A percentile compares a stretch with the other conserved stretches of the same genome.
These are phyloP conservation scores for Epiperipatus broadwayi DNA, from an alignment of 2,888 invertebrate species.

Conservation along the genomic window DNA sequence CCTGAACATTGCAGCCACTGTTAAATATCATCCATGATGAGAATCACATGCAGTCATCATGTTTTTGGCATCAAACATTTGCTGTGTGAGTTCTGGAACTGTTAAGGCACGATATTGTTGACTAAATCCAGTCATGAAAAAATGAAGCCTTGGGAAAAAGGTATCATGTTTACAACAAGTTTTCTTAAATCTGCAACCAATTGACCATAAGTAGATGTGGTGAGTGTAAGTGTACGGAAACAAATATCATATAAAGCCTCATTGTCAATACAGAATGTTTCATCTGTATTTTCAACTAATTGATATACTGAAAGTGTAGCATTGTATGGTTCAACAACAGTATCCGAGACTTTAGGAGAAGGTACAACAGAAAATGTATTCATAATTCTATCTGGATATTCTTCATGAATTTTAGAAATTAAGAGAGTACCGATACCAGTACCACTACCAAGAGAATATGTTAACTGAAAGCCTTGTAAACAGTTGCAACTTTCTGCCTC, in stretches of 20 bases:
- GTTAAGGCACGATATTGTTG: constrained; percentile 39
- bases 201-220: too few species aligned
- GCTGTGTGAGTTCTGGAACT: constrained; percentile 48
- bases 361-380: constrained; percentile 45
- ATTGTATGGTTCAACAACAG: constrained; percentile 38
- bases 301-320: constrained; percentile 69
- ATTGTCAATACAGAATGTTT: constrained; percentile 74
- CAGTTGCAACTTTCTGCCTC: constrained; percentile 34
- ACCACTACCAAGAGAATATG: constrained; percentile 27
- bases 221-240: too few species aligned
- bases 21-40: constrained; percentile 30
- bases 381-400: constrained; percentile 49
- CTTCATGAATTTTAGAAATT: constrained; percentile 70
- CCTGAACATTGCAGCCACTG: constrained; percentile 32
- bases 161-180: too few species aligned
- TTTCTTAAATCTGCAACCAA: too few species aligned
- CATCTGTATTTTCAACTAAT: constrained; percentile 69
- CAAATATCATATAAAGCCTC: constrained; percentile 40
- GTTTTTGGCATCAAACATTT: constrained; percentile 36
- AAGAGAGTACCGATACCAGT: constrained; percentile 37
- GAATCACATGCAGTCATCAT: constrained; percentile 35
- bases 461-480: constrained; percentile 32
- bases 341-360: constrained; percentile 59
- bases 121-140: constrained; percentile 27
- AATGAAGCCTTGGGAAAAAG: constrained; percentile 21